Evolutionary conservation across 2,888 invertebrate genomes (phyloP).

Genomic region (Ferdinandea cuprea): DNA sequence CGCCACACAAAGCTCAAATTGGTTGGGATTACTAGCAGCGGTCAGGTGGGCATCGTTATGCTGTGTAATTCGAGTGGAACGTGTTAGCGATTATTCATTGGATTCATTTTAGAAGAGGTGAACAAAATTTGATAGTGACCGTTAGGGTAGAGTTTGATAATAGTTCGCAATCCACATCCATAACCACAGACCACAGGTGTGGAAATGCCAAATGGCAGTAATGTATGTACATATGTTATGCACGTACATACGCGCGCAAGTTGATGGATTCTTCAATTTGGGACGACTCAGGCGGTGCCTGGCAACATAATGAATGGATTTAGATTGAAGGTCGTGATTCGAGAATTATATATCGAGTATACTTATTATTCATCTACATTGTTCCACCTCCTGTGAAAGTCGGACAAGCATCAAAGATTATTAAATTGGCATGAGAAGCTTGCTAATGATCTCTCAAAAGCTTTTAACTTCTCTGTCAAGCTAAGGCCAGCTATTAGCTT

Average conservation of each 20-base stretch:
- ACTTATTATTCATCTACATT: too few relatives aligned
- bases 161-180: slow-evolving; percentile 38
- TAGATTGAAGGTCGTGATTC: too few relatives aligned
- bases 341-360: too few relatives aligned
- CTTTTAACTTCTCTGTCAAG: too few relatives aligned
- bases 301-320: too few relatives aligned
- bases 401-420: too few relatives aligned
- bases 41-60: slow-evolving; percentile 64
- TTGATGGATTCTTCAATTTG: slow-evolving; percentile 1
- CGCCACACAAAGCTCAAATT: slow-evolving; percentile 6
- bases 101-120: slow-evolving; percentile 40
- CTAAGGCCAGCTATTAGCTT: too few relatives aligned
- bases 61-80: slow-evolving; percentile 59
- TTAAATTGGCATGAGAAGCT: too few relatives aligned
- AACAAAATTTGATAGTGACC: slow-evolving; percentile 28
- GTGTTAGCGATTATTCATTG: slow-evolving; percentile 69
- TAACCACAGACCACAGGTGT: slow-evolving; percentile 51
- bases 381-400: too few relatives aligned
- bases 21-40: slow-evolving; percentile 42
- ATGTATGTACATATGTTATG: background rate
- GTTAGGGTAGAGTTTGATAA: slow-evolving; percentile 58
- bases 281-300: background rate
- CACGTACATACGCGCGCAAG: too few relatives aligned
- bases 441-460: too few relatives aligned
- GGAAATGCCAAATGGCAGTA: slow-evolving; percentile 29